These are phyloP conservation scores for Antennarius striatus DNA, from an alignment of 2,113 vertebrate genomes.

Conservation along the genomic window DNA sequence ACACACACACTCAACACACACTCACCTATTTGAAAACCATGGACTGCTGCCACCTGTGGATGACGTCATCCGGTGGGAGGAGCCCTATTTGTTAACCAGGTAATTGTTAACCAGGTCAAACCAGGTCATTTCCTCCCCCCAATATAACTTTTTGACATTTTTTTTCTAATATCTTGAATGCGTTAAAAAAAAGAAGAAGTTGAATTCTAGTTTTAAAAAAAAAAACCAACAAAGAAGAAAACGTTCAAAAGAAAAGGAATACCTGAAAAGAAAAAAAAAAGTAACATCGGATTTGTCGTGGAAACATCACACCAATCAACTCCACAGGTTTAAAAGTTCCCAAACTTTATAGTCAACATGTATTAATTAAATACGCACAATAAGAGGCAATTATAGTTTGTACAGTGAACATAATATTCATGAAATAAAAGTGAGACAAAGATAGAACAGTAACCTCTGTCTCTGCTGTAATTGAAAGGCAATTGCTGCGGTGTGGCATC, in stretches of 20 bases:
- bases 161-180: no score
- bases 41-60: no score
- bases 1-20: no score
- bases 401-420: conserved; percentile 37
- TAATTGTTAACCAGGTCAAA: no score
- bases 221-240: background rate
- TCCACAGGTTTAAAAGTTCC: conserved; percentile 43
- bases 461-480: conserved; percentile 61
- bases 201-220: background rate
- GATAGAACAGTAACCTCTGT: conserved; percentile 54
- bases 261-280: background rate
- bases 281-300: background rate
- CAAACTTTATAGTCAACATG: conserved; percentile 37
- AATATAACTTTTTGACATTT: no score
- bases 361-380: conserved; percentile 66
- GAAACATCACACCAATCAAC: conserved; percentile 18
- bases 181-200: no score
- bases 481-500: conserved; percentile 46
- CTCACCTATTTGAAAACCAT: background rate
- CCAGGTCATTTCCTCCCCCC: no score
- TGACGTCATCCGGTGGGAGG: no score
- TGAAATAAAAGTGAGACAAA: conserved; percentile 57
- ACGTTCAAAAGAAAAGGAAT: background rate
- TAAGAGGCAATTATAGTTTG: conserved; percentile 67
- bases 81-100: no score